Base-by-base conservation (phyloP, 1,140 invertebrate genomes). In the Drosophila pruinosa region DNA sequence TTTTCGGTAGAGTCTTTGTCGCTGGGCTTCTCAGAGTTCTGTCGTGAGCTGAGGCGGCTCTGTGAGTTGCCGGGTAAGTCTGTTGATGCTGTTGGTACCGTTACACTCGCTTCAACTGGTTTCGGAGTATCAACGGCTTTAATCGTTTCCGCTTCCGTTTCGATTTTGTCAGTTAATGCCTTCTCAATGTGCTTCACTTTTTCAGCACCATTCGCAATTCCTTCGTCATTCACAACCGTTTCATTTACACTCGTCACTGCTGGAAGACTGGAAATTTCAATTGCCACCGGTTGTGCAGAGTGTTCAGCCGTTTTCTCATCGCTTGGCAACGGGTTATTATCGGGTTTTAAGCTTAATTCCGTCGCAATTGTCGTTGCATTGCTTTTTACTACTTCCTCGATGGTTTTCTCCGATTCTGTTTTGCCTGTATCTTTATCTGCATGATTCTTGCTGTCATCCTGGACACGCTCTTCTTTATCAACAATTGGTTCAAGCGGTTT, bases 31-130 rank as follows among this genome's bases (percentile, higher is more conserved):
- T 62, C 31, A 4, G 8, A 5, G 1, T 19, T 22, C 0, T 2
- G 5, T 12, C 12, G 28, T 7, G 38, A 19, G 10, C 24, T 14
- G 26, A 3, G n/a, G n/a, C n/a, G n/a, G 3, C 1, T 19, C 28
- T 63, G 68, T 5, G 68, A 72, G 19, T 72, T 57, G 41, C 63
- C 73, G 4, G 72, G 39, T 7, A 50, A 50, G 22, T 75, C 56
- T 1, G 14, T 59, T 67, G 59, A 41, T 53, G 43, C 45, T 47
- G n/a, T 68, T 17, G 5, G 15, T 17, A 26, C 2, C 45, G 38
- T 17, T 41, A 4, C 8, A 5, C 10, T 53, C 14, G 43, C 6
- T 15, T 19, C 3, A 12, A 12, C 15, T 3, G 48, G 2, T 8
- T 54, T 53, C 6, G 0, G 4, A 12, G 31, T 2, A 2, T 34